Evolutionary conservation across 2,888 invertebrate species (phyloP).

Genomic region (Stenodera caucasica): DNA sequence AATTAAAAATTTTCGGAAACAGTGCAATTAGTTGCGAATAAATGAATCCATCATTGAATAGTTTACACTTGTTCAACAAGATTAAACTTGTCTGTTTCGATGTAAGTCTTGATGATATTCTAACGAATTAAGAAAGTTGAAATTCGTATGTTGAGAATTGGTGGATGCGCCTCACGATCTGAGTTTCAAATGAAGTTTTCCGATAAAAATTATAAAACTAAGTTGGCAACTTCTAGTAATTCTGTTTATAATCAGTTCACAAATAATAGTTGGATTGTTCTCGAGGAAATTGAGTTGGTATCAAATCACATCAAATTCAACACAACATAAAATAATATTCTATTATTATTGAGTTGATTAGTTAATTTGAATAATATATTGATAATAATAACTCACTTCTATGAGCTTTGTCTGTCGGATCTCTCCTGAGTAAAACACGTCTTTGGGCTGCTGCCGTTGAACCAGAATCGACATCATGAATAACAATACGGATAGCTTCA

Average conservation of each 20-base stretch:
- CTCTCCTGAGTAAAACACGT: slow-evolving; percentile 73
- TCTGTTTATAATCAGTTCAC: neutral
- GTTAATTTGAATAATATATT: slow-evolving; percentile 15
- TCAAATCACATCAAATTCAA: neutral
- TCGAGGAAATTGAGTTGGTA: neutral
- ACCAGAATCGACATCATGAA: slow-evolving; percentile 86
- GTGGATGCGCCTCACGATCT: slow-evolving; percentile 2
- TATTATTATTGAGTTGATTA: slow-evolving; percentile 11
- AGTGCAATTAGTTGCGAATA: too few relatives aligned
- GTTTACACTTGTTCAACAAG: too few relatives aligned
- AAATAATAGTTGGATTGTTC: slow-evolving; percentile 1
- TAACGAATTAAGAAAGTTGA: too few relatives aligned
- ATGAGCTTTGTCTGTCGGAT: slow-evolving; percentile 82
- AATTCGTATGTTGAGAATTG: neutral
- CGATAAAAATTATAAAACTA: too few relatives aligned
- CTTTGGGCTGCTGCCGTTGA: slow-evolving; percentile 68
- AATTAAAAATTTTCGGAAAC: too few relatives aligned
- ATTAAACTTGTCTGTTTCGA: too few relatives aligned
- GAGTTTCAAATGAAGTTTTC: too few relatives aligned
- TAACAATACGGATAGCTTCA: slow-evolving; percentile 90
- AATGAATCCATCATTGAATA: too few relatives aligned
- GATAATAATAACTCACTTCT: slow-evolving; percentile 67
- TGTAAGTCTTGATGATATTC: too few relatives aligned
- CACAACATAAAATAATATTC: too few relatives aligned
- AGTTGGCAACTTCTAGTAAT: neutral